These are phyloP conservation scores for Hypsibius dujardini DNA, from an alignment of 1,140 invertebrate genomes.

Conservation along the genomic window DNA sequence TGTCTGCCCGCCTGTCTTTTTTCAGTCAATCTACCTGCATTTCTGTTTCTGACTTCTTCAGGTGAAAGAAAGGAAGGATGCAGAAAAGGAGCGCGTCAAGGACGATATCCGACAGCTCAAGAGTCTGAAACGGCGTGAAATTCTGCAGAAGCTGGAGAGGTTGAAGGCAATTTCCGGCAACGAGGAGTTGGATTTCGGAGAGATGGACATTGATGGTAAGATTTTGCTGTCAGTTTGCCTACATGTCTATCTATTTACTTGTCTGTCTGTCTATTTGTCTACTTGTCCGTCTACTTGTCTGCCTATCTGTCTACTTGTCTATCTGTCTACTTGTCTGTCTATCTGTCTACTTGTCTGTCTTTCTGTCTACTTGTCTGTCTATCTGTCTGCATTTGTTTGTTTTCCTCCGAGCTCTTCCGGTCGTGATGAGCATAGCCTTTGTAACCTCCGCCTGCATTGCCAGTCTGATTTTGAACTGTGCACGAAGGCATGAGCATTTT, in stretches of 20 bases:
- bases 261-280: no score
- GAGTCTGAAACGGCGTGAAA: conserved; percentile 70
- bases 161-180: conserved; percentile 76
- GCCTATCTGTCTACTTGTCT: no score
- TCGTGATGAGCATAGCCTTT: no score
- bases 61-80: conserved; percentile 51
- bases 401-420: no score
- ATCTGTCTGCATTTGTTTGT: no score
- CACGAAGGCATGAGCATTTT: no score
- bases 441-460: background rate
- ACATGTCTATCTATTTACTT: background rate
- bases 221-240: conserved; percentile 23
- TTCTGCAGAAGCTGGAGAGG: conserved; percentile 66
- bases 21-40: background rate
- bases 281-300: no score
- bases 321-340: no score
- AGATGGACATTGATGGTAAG: conserved; percentile 35
- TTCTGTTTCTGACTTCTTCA: background rate
- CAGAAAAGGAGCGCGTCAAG: conserved; percentile 60
- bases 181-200: conserved; percentile 37
- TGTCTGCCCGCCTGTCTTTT: background rate
- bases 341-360: no score
- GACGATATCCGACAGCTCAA: conserved; percentile 47
- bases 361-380: no score
- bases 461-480: background rate